Evolutionary conservation across 1,140 invertebrate species (phyloP), one percentile per base, ranked within the genome.

Genomic region (Thaumetopoea pityocampa): DNA sequence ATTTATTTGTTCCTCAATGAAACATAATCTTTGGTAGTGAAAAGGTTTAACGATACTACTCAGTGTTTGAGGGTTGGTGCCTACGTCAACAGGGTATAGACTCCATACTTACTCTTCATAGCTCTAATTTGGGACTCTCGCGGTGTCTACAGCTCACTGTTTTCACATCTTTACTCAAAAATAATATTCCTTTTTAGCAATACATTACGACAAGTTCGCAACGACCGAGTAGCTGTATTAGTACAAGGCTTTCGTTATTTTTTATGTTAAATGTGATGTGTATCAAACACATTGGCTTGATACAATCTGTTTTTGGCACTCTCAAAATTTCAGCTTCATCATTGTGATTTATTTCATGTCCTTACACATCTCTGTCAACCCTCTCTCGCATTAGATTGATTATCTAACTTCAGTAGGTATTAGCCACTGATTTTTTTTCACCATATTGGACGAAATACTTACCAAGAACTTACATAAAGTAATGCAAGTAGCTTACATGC

Each of bases 241-340:
- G 68, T 62, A 72, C 70, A 48, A 40, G 47, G 60, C 70, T 70
- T 72, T 47, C 36, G 60, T 70, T 50, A 50, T 20, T 57, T 55
- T 48, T 60, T 57, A 34, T 52, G 19, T 54, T 53, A 49, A 24
- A 38, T n/a, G n/a, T 48, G 27, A 48, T 42, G 34, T 55, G 32
- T 50, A 29, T 40, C 34, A 11, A 43, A 54, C 49, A 63, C 54
- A 51, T 60, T 54, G 48, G 50, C 45, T 42, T 41, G 40, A 38
- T 42, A 29, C 22, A 32, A 51, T 33, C 5, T 29, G 49, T 43
- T 36, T 27, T 46, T 41, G 41, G 37, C 52, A 58, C 60, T 34
- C 27, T 49, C 44, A 27, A 8, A 48, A 42, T 46, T 18, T 51
- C 45, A 33, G 54, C 48, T 56, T 57, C 19, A 43, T 26, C 8